Base-by-base conservation (phyloP, 30 jellyfish, hydroid and myxozoan species). In the Hydractinia echinata region DNA sequence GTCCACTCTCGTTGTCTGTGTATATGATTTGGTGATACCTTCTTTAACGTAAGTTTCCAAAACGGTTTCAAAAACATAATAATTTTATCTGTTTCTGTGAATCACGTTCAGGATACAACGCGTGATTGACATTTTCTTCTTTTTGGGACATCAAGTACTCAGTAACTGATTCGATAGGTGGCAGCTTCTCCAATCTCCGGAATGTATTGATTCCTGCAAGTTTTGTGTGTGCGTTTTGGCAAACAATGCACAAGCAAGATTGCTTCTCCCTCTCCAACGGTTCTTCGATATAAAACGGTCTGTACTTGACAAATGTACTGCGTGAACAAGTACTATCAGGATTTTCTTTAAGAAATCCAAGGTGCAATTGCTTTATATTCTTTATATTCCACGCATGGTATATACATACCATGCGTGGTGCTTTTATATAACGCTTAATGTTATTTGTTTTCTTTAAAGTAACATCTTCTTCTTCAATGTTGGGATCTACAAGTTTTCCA, bases 371-470 rank as follows among this genome's bases (percentile, higher is more conserved):
- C 14, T 13, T 13, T 67, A 67, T 16, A 21, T 48, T 67, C 51
- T 67, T 67, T 10, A 1, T 67, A 18, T 58, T n/a, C n/a, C n/a
- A n/a, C n/a, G n/a, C n/a, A n/a, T n/a, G n/a, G n/a, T n/a, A n/a
- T n/a, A n/a, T n/a, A 56, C n/a, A 56, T 13, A 67, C 48, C 77
- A 67, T 67, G 48, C 77, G 77, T 9, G 77, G 77, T 67, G 77
- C 77, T 67, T 67, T 67, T 9, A 67, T 67, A 44, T 67, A 67
- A 67, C 48, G 77, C 19, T 67, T 67, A 56, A 56, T n/a, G 68
- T n/a, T n/a, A n/a, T n/a, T n/a, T n/a, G n/a, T n/a, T n/a, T n/a
- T n/a, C n/a, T n/a, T n/a, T n/a, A n/a, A n/a, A n/a, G n/a, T n/a
- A n/a, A n/a, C n/a, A n/a, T n/a, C n/a, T n/a, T n/a, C n/a, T n/a